Base-by-base conservation (phyloP, 2,888 invertebrate species). In the Hirudinaria manillensis region DNA sequence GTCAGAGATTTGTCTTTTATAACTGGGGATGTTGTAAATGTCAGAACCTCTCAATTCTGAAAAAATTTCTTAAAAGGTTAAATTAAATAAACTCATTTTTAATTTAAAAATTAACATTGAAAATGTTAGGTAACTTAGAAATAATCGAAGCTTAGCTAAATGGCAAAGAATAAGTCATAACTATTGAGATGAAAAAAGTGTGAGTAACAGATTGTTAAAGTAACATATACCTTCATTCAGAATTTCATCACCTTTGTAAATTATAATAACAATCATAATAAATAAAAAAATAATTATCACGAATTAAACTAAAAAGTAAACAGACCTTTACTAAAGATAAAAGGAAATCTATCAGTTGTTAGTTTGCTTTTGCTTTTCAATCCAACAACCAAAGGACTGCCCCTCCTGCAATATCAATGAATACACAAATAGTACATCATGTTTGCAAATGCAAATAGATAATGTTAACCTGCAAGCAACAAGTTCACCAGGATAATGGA, bases 281-380 rank as follows among this genome's bases (percentile, higher is more conserved):
- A n/a, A 10, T 16, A 45, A 45, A 10, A 45, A 45, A 45, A 45
- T 45, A 45, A 45, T 45, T 45, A 16, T 45, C 16, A 45, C 16
- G 45, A 45, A 45, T 2, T 4, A 38, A 38, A 38, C 38, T 3
- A 38, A 45, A 45, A 4, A 45, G 10, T 4, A 36, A 34, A 16
- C 77, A 7, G 87, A 94, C 93, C 94, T 90, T 93, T 94, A 85
- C 93, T 92, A 87, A 95, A 99, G 81, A 96, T 89, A 85, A 99
- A 94, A 32, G 99, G 99, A 82, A 99, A 94, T 86, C 97, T 95
- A 87, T 99, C 96, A 77, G 96, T 95, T 24, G 94, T 92, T 77
- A 99, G 88, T 76, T 94, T 91, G 45, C 92, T 91, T 82, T 93
- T 92, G 77, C 96, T 94, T 87, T 98, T 99, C 82, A 99, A 98